Evolutionary conservation across 2,113 vertebrate species (phyloP), one percentile per base, ranked within the genome.

Genomic region (Nestor notabilis): DNA sequence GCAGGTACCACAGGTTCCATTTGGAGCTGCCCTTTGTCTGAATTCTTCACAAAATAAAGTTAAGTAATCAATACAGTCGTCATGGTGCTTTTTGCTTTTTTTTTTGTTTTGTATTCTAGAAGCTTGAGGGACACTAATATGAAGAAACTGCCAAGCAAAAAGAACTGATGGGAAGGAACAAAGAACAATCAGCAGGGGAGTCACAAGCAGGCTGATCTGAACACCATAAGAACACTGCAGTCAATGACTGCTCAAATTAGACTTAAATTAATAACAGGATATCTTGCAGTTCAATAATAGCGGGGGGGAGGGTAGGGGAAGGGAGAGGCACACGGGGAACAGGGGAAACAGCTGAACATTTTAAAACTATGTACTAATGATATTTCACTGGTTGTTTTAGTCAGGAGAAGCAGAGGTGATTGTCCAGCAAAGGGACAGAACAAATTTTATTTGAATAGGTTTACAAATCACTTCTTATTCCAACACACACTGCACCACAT

Each of bases 81-180:
- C 41, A 46, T 2, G 11, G n/a, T 52, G 49, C 58, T 78, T 87
- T 46, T n/a, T n/a, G n/a, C n/a, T n/a, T n/a, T 27, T 85, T 79
- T 60, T 71, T 84, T 63, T 53, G 21, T 69, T 93, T 87, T 52
- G n/a, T 71, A 71, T 92, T 68, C 35, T n/a, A 78, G 76, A 89
- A 89, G 76, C 72, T 89, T 78, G 91, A 79, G 90, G 91, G 93
- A 90, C 83, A 94, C 39, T 33, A 75, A 94, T 58, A 92, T 23
- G 50, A 96, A 88, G 81, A 91, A 96, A 96, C 83, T 50, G 75
- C 74, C 79, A 94, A 91, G 75, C 53, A 91, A 75, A 90, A 94
- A 74, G 76, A 77, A 75, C 71, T 28, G 71, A 68, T 53, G 82
- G 75, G 75, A 61, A 90, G 72, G 76, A 97, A 96, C 81, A 92